A percentile compares a stretch with the other conserved stretches of the same genome.
Evolutionary conservation across 2,113 vertebrate genomes (phyloP).

Genomic region (Catharus bicknelli): DNA sequence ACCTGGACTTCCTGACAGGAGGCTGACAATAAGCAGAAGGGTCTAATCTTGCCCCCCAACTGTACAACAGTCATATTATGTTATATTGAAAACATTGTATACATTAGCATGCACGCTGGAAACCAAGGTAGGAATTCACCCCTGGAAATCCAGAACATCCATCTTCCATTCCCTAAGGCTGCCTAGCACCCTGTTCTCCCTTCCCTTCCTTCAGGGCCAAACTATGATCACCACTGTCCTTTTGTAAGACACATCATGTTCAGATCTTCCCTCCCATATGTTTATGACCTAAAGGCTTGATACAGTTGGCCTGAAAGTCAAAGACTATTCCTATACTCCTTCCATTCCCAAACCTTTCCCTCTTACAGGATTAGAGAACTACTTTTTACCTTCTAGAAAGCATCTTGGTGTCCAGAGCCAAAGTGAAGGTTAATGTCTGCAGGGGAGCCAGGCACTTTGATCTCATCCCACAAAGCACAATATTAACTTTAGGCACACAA

Average conservation of each 20-base stretch:
- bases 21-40: background rate
- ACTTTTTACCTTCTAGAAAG: background rate
- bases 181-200: background rate
- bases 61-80: background rate
- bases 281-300: background rate
- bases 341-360: background rate
- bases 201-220: background rate
- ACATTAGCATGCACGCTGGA: background rate
- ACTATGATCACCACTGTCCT: fast-evolving
- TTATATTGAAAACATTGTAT: background rate
- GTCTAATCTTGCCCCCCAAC: background rate
- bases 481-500: conserved; percentile 2
- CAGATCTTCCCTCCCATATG: background rate
- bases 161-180: background rate
- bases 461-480: background rate
- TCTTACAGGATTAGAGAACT: background rate
- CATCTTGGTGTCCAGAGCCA: background rate
- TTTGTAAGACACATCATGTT: background rate
- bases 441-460: background rate
- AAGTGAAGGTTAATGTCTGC: background rate
- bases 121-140: background rate
- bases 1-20: background rate
- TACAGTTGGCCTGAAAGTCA: background rate
- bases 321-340: background rate
- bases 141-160: background rate